Percentiles rank a stretch among this genome's conserved stretches.
phyloP scores from a whole-genome alignment of 2,113 vertebrate genomes.

The Dicaeum eximium region DNA sequence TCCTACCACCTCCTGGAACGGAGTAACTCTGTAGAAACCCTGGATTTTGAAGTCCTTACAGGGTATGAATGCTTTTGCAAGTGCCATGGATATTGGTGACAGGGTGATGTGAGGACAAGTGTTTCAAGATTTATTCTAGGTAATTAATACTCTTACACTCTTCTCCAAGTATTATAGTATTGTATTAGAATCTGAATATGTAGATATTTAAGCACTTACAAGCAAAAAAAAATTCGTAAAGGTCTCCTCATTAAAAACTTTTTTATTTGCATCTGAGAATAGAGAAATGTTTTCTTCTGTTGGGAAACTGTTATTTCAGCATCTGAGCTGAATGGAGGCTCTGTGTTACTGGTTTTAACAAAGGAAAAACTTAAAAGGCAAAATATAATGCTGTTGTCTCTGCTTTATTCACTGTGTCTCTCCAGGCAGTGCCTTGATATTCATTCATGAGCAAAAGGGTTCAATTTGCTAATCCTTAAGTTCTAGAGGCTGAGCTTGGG shows the following conservation, averaged over 20 bases:
- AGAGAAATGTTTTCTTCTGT: not conserved
- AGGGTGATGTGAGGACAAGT: not conserved
- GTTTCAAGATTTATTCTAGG: not conserved
- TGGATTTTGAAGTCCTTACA: not conserved
- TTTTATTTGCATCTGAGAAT: not conserved
- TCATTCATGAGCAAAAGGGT: not conserved
- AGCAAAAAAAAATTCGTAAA: not conserved
- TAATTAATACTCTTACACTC: not conserved
- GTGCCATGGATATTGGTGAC: not conserved
- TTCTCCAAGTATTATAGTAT: not conserved
- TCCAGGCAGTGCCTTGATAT: constrained; percentile 3
- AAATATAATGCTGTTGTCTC: not conserved
- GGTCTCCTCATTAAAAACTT: not conserved
- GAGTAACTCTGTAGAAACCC: not conserved
- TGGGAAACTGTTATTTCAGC: not conserved
- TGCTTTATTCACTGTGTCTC: not conserved
- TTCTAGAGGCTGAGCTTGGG: constrained; percentile 1
- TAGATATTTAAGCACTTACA: not conserved
- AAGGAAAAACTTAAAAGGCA: constrained; percentile 1
- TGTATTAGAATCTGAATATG: not conserved
- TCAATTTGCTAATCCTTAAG: constrained; percentile 7
- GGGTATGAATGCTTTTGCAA: not conserved
- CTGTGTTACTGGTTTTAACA: not conserved
- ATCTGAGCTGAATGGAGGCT: not conserved
- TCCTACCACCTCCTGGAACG: not conserved